A percentile compares a stretch with the other conserved stretches of the same genome.
phyloP scores from a whole-genome alignment of 2,797 vertebrate species.

The Myotis myotis region DNA sequence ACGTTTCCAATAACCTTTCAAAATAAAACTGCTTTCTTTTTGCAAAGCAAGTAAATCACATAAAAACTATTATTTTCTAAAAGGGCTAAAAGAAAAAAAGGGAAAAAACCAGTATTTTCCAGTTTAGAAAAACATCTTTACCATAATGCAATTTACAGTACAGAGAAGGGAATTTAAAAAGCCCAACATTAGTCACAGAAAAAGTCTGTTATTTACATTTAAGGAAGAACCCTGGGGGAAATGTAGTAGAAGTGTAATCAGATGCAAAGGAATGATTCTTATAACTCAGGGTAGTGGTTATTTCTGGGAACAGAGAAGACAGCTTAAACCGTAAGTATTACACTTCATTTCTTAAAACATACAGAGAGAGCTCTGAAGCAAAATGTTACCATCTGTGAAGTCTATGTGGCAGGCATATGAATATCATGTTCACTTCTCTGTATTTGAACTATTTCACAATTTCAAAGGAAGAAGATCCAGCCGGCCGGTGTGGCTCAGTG shows the following conservation, averaged over 20 bases:
- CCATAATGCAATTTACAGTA: neutral
- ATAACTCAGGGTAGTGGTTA: neutral
- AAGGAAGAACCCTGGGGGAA: neutral
- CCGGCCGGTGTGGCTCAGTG: neutral
- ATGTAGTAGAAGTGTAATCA: neutral
- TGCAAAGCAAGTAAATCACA: neutral
- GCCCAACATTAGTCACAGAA: neutral
- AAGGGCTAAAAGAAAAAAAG: neutral
- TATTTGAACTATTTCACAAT: neutral
- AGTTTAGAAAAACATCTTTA: constrained; percentile 13
- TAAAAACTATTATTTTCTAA: neutral
- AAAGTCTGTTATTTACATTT: constrained; percentile 7
- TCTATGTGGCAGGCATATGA: neutral
- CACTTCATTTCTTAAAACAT: constrained; percentile 23
- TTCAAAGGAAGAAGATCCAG: neutral
- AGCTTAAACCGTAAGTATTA: neutral
- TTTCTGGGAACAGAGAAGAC: neutral
- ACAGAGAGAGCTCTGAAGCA: neutral
- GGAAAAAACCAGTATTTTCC: neutral
- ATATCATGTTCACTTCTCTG: constrained; percentile 2
- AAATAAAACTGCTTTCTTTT: constrained; percentile 24
- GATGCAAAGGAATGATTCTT: neutral
- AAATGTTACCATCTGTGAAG: constrained; percentile 15
- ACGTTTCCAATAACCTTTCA: constrained; percentile 22
- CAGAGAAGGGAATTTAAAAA: constrained; percentile 22